Evolutionary conservation across 1,140 invertebrate species (phyloP).

Genomic region (Batillaria attramentaria): DNA sequence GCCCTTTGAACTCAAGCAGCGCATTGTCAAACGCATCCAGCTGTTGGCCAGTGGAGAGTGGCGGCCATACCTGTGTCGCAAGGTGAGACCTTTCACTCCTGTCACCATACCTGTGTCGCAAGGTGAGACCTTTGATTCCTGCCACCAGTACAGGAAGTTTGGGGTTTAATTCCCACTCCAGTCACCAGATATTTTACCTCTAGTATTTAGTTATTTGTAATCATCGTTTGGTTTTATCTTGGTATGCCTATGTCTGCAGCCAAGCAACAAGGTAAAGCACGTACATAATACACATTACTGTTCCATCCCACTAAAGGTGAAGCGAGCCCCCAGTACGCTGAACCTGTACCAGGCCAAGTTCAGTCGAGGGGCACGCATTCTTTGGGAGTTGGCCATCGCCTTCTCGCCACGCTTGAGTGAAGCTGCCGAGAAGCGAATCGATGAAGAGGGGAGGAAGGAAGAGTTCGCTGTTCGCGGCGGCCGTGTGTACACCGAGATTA

Average conservation of each 20-base stretch:
- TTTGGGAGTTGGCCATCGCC: slow-evolving; percentile 66
- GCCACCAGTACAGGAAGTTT: no score
- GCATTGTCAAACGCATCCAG: slow-evolving; percentile 55
- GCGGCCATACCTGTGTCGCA: slow-evolving; percentile 44
- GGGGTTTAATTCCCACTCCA: no score
- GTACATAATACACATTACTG: no score
- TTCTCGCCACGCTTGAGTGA: slow-evolving; percentile 63
- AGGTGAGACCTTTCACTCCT: no score
- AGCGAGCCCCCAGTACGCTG: slow-evolving; percentile 49
- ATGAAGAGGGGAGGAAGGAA: slow-evolving; percentile 34
- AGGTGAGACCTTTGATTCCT: no score
- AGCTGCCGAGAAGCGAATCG: slow-evolving; percentile 49
- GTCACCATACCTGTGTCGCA: slow-evolving; percentile 42
- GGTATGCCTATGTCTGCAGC: no score
- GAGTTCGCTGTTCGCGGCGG: slow-evolving; percentile 47
- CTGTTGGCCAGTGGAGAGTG: slow-evolving; percentile 62
- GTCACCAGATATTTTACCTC: no score
- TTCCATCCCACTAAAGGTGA: slow-evolving; percentile 42
- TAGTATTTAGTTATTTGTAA: no score
- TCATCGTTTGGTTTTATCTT: no score
- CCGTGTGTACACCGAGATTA: slow-evolving; percentile 65
- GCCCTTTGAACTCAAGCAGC: slow-evolving; percentile 47
- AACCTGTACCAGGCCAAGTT: slow-evolving; percentile 61
- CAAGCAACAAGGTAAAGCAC: no score
- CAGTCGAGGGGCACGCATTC: slow-evolving; percentile 51